Base-by-base conservation (phyloP, 2,888 invertebrate genomes). In the Eupithecia insigniata region DNA sequence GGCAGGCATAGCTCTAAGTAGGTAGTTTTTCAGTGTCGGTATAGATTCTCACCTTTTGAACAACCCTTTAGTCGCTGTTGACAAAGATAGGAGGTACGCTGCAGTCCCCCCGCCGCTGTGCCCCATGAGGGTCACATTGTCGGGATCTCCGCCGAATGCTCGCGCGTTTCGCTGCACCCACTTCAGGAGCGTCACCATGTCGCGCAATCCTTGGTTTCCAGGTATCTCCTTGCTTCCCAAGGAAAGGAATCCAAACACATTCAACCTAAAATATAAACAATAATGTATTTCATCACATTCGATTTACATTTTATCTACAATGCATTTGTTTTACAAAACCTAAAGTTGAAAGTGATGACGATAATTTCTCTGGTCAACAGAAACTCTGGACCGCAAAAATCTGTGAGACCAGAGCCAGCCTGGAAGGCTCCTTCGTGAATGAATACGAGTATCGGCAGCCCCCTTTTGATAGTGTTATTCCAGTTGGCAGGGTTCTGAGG, bases 201-300 rank as follows among this genome's bases (percentile, higher is more conserved):
- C 92, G 0, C 90, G 86, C 14, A 92, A 76, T 0, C 89, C 92
- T 51, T 86, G 86, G 83, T 92, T 92, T 26, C 91, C 92, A 7
- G 92, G 92, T 12, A 90, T 80, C 65, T 82, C 79, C 1, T 82
- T 62, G 1, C 87, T 82, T 75, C 85, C 84, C 22, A 91, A 82
- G 6, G 64, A 69, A 0, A 71, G 43, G 46, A 71, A 69, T 34
- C 66, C 66, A 61, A 70, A 34, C 2, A 70, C 62, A n/a, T 71
- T 46, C 72, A 86, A 85, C 83, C 83, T 71, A 34, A 34, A 30
- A 26, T 6, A 30, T 18, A 60, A 36, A 36, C n/a, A 34, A 62
- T 22, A 8, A 34, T 62, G 14, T 22, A 51, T 51, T 22, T 36
- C 22, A 12, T 30, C 8, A 30, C 18, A 32, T 8, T 34, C 10